These are phyloP conservation scores for Botia kubotai DNA, from an alignment of 2,797 vertebrate genomes.

Conservation along the genomic window DNA sequence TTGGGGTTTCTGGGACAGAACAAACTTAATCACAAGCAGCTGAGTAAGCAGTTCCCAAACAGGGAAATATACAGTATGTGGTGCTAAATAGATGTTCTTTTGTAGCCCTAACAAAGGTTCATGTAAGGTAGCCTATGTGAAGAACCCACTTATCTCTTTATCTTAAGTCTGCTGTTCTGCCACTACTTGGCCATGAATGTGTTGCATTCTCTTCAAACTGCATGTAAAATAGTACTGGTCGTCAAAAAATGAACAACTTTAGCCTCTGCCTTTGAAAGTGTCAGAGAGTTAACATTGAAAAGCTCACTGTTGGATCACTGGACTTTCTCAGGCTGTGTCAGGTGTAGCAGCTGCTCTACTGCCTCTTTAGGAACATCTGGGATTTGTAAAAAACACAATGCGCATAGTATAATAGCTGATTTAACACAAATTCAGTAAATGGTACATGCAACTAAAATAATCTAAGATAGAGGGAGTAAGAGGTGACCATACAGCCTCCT, in stretches of 20 bases:
- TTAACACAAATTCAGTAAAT: neutral
- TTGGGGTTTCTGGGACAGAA: conserved; percentile 14
- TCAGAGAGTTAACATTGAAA: neutral
- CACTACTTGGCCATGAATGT: neutral
- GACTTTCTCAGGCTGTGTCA: conserved; percentile 89
- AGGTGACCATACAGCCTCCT: neutral
- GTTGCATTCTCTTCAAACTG: too few relatives aligned
- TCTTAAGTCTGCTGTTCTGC: neutral
- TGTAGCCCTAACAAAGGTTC: neutral
- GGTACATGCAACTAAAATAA: conserved; percentile 5
- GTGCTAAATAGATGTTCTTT: neutral
- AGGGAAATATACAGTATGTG: neutral
- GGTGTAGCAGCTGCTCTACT: conserved; percentile 85
- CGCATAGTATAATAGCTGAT: conserved; percentile 12
- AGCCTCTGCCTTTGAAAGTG: neutral
- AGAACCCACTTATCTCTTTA: neutral
- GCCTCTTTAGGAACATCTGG: conserved; percentile 83
- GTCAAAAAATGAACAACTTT: neutral
- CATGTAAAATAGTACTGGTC: neutral
- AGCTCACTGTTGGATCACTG: conserved; percentile 87
- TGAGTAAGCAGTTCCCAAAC: neutral
- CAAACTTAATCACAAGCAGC: neutral
- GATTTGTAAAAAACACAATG: conserved; percentile 71
- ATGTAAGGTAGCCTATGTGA: neutral
- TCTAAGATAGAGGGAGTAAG: neutral